These are phyloP conservation scores for Parauchenoglanis ngamensis DNA, from an alignment of 2,797 vertebrate genomes.

Conservation along the genomic window DNA sequence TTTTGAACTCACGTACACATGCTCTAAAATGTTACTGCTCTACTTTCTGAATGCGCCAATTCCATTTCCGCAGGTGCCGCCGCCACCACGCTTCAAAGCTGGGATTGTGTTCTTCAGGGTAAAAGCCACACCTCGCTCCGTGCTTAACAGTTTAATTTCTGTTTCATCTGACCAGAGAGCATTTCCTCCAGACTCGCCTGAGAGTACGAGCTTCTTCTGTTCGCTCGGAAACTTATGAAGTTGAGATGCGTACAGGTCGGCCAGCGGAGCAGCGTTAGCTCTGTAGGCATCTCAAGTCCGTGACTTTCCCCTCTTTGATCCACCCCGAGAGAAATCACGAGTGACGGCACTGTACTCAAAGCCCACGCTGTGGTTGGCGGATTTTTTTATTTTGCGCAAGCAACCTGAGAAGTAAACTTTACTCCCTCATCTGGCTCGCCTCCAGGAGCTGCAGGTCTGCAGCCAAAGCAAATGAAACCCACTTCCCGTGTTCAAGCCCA, in stretches of 20 bases:
- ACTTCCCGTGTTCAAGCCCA: conserved; percentile 72
- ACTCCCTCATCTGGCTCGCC: conserved; percentile 65
- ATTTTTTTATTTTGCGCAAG: conserved; percentile 67
- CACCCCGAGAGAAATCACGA: conserved; percentile 27
- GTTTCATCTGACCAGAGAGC: neutral
- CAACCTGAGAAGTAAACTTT: conserved; percentile 76
- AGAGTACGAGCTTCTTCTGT: neutral
- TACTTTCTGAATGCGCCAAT: neutral
- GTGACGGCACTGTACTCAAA: conserved; percentile 65
- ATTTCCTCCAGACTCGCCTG: too few species aligned
- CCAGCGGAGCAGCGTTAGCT: neutral
- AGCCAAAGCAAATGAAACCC: conserved; percentile 73
- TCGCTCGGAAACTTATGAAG: neutral
- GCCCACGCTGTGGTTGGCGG: conserved; percentile 59
- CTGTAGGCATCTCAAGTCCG: neutral
- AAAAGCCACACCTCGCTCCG: neutral
- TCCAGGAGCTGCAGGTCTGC: conserved; percentile 47
- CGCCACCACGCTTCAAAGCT: neutral
- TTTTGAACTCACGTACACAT: neutral
- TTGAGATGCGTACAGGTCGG: neutral
- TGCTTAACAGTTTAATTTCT: neutral
- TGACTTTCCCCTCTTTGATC: conserved; percentile 38
- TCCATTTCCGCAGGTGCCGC: neutral
- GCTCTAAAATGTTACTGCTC: neutral
- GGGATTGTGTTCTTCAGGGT: neutral